A percentile compares a stretch with the other conserved stretches of the same genome.
Evolutionary conservation across 2,888 invertebrate species (phyloP).

Genomic region (Erannis defoliaria): DNA sequence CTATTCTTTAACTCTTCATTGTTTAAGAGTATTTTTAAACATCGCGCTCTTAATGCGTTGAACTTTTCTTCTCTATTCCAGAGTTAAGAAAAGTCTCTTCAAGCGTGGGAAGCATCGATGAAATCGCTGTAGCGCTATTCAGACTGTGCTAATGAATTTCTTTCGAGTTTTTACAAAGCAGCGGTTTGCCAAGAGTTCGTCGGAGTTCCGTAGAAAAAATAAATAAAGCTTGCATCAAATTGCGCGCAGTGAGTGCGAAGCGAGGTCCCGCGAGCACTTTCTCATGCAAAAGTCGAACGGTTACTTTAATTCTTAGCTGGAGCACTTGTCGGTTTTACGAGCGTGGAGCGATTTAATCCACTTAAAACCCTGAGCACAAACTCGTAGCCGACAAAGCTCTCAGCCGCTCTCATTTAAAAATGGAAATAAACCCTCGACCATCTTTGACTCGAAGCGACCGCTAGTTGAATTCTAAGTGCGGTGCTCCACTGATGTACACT

Average conservation of each 20-base stretch:
- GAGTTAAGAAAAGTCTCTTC: slow-evolving; percentile 47
- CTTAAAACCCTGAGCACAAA: slow-evolving; percentile 87
- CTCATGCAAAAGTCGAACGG: slow-evolving; percentile 86
- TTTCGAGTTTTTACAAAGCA: slow-evolving; percentile 77
- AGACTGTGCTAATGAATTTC: slow-evolving; percentile 76
- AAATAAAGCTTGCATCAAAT: slow-evolving; percentile 74
- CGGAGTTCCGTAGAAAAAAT: slow-evolving; percentile 70
- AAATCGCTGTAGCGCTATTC: slow-evolving; percentile 57
- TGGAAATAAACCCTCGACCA: slow-evolving; percentile 85
- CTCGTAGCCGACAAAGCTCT: slow-evolving; percentile 86
- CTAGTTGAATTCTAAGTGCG: slow-evolving; percentile 83
- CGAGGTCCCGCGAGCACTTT: slow-evolving; percentile 79
- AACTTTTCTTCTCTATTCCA: slow-evolving; percentile 50
- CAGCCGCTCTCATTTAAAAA: slow-evolving; percentile 86
- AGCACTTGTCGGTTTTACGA: slow-evolving; percentile 87
- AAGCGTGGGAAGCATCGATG: slow-evolving; percentile 61
- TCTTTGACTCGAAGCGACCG: slow-evolving; percentile 83
- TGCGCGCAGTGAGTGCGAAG: slow-evolving; percentile 74
- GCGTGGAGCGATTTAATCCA: slow-evolving; percentile 87
- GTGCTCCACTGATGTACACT: slow-evolving; percentile 71
- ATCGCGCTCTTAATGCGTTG: slow-evolving; percentile 18
- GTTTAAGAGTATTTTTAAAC: slow-evolving; percentile 48
- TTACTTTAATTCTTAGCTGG: slow-evolving; percentile 85
- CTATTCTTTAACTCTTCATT: slow-evolving; percentile 64
- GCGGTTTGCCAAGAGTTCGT: slow-evolving; percentile 64